Conservation (phyloP, 2,888 invertebrate genomes). For the Prosapia bicincta region DNA sequence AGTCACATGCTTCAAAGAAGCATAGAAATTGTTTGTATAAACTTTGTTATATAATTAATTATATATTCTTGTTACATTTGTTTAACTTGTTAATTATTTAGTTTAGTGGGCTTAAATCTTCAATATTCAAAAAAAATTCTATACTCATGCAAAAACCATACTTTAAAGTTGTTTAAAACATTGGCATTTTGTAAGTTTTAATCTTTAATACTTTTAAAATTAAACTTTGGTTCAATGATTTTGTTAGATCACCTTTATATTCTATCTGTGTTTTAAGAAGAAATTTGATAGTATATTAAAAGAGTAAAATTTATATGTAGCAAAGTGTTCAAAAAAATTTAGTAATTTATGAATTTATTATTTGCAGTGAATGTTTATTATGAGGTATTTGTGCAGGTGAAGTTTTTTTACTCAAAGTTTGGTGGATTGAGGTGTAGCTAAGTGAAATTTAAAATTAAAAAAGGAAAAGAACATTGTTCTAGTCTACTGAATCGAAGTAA, state of each 20-base stretch:
- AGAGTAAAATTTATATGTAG: too few species aligned
- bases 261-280: too few species aligned
- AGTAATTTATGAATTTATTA: background rate
- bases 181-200: too few species aligned
- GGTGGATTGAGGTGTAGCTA: background rate
- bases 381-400: background rate
- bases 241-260: too few species aligned
- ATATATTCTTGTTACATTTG: background rate
- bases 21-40: background rate
- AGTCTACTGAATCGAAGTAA: conserved; percentile 6
- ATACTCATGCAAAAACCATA: too few species aligned
- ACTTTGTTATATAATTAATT: background rate
- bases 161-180: too few species aligned
- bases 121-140: too few species aligned
- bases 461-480: background rate
- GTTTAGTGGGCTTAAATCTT: background rate
- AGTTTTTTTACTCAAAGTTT: background rate
- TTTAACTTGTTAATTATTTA: background rate
- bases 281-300: too few species aligned
- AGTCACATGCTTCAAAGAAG: background rate
- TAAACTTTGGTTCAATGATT: too few species aligned
- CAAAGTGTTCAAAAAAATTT: background rate
- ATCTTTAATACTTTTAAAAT: too few species aligned
- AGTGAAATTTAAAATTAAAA: background rate
- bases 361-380: background rate